These are phyloP conservation scores for Eidolon dupreanum DNA, from an alignment of 2,797 vertebrate species.

Conservation along the genomic window DNA sequence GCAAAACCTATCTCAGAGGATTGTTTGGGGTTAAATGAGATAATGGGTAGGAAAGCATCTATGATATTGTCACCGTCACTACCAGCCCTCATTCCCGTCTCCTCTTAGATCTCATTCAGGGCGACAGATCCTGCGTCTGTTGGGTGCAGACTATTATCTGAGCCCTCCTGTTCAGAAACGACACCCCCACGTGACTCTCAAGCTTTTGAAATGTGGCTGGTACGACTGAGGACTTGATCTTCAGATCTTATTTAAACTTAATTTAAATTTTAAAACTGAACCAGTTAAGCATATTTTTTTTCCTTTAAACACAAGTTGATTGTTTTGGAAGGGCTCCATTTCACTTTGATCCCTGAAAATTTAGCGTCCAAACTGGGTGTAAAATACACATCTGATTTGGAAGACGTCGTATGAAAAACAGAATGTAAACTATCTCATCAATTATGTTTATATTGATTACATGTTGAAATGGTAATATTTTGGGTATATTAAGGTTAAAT, in stretches of 20 bases:
- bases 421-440: neutral
- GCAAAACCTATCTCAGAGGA: neutral
- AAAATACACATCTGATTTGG: neutral
- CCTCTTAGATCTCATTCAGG: neutral
- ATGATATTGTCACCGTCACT: rapidly evolving
- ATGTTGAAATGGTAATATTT: neutral
- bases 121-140: rapidly evolving
- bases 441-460: neutral
- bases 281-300: neutral
- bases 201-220: neutral
- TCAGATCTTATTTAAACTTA: neutral
- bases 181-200: rapidly evolving
- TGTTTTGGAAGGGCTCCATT: neutral
- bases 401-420: neutral
- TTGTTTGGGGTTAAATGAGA: neutral
- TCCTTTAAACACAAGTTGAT: neutral
- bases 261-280: neutral
- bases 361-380: neutral
- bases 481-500: neutral
- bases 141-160: rapidly evolving
- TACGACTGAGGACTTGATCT: neutral
- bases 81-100: too few species aligned
- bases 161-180: neutral
- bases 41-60: neutral
- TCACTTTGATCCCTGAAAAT: neutral